Base-by-base conservation (phyloP, 2,113 vertebrate species). In the Ursus arctos region DNA sequence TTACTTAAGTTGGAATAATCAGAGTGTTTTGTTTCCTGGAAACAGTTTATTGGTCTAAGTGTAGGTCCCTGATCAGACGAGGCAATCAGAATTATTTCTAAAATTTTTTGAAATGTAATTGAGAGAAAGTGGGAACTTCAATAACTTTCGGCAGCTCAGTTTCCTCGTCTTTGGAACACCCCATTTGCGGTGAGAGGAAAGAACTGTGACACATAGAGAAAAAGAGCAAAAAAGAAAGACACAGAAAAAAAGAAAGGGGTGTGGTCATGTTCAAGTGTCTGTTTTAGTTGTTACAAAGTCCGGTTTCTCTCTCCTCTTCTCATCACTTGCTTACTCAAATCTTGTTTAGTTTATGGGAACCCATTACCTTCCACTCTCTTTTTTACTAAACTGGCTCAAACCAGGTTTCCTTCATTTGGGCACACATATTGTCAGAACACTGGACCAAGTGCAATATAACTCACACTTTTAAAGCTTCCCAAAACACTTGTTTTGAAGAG, bases 91-190 rank as follows among this genome's bases (percentile, higher is more conserved):
- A 81, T 84, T 95, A 53, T 80, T 79, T 81, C 71, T 24, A 77
- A 13, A 47, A 43, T 63, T 94, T 79, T 21, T 87, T 83, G 26
- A 87, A 97, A 87, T 91, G 10, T 88, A 95, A 72, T 47, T 95
- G 57, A 97, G 51, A 91, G 80, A 88, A 24, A 81, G 10, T 67
- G 36, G 40, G 88, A 91, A 76, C 80, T 40, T 53, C 10, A 76
- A 49, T 22, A 95, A 53, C 10, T 63, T 9, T 88, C 85, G 51
- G 13, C 22, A 85, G 36, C 8, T 80, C 40, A 81, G 9, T 55
- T 90, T 90, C 19, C 49, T 74, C 43, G 94, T 80, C 55, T 88
- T 6, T 93, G n/a, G 28, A 87, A 96, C n/a, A 84, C 49, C 26
- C 82, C 31, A 2, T 94, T n/a, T 97, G 15, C 9, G 47, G 49